These are phyloP conservation scores for Crossaster papposus DNA, from an alignment of 53 echinoderm and acorn worm species.

Conservation along the genomic window DNA sequence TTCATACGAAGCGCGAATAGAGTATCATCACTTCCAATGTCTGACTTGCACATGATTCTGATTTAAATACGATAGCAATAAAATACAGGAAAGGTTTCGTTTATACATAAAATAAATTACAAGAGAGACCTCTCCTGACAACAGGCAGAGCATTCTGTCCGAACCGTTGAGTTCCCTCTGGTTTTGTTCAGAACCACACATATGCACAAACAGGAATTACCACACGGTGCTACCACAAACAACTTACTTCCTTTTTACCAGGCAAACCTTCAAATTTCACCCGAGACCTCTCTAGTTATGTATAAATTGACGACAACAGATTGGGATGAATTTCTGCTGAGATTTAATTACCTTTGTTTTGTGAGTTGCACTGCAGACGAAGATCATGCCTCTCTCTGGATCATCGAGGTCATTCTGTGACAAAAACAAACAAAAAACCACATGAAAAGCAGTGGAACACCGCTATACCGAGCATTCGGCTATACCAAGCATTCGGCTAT, in stretches of 20 bases:
- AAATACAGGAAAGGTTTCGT: too few species aligned
- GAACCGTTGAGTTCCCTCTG: too few species aligned
- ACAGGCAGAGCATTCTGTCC: too few species aligned
- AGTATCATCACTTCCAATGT: conserved; percentile 27
- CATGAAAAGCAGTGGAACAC: not conserved
- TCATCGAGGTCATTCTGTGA: conserved; percentile 94
- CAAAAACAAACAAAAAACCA: not conserved
- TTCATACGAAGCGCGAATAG: conserved; percentile 54
- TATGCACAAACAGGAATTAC: too few species aligned
- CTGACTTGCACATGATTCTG: not conserved
- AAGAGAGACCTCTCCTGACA: too few species aligned
- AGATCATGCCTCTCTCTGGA: conserved; percentile 97
- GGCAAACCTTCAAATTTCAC: too few species aligned
- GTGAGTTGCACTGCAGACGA: conserved; percentile 97
- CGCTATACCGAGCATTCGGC: too few species aligned
- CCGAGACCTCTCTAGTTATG: not conserved
- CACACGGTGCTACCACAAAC: too few species aligned
- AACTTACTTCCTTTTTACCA: too few species aligned
- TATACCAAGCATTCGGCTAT: too few species aligned
- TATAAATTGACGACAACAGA: not conserved
- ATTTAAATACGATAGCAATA: not conserved
- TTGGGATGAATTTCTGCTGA: not conserved
- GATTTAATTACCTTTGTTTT: conserved; percentile 87
- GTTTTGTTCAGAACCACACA: too few species aligned
- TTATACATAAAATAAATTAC: too few species aligned